Percentiles rank a stretch among this genome's conserved stretches.
Evolutionary conservation across 1,140 invertebrate species (phyloP).

Genomic region (Scaptomyza pallida): DNA sequence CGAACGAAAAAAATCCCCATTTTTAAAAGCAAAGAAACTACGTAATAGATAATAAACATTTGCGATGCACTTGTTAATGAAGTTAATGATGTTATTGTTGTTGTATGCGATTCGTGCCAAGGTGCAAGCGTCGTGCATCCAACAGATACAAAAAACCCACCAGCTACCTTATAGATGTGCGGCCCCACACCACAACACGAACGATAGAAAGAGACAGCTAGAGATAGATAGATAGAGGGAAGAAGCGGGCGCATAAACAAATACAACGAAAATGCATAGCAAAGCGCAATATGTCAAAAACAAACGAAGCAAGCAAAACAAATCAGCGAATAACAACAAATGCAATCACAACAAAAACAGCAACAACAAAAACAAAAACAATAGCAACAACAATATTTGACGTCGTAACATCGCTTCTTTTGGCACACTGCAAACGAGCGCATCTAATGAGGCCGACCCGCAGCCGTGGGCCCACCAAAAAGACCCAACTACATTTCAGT

Average conservation of each 20-base stretch:
- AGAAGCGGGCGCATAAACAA: too few species aligned
- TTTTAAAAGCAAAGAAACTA: constrained; percentile 16
- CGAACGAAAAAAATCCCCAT: constrained; percentile 3
- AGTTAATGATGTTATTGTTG: constrained; percentile 59
- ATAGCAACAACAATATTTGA: constrained; percentile 20
- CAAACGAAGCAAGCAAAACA: constrained; percentile 63
- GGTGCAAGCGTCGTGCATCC: constrained; percentile 57
- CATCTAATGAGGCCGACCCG: constrained; percentile 61
- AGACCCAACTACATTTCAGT: constrained; percentile 26
- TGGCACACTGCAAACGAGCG: constrained; percentile 55
- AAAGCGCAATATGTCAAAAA: constrained; percentile 51
- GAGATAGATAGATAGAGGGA: background rate
- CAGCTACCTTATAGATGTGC: constrained; percentile 17
- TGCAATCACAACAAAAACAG: constrained; percentile 12
- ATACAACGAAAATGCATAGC: constrained; percentile 41
- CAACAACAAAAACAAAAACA: constrained; percentile 10
- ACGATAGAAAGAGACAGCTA: background rate
- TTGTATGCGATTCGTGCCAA: constrained; percentile 62
- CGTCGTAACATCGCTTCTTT: constrained; percentile 33
- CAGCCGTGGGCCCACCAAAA: constrained; percentile 26
- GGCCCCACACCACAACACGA: background rate
- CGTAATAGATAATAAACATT: constrained; percentile 55
- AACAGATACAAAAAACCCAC: constrained; percentile 47
- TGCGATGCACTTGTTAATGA: constrained; percentile 68
- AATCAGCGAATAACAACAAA: constrained; percentile 57